Evolutionary conservation across 64 coral and sea anemone genomes (phyloP).

Genomic region (Hydrozoanthus tunicans): DNA sequence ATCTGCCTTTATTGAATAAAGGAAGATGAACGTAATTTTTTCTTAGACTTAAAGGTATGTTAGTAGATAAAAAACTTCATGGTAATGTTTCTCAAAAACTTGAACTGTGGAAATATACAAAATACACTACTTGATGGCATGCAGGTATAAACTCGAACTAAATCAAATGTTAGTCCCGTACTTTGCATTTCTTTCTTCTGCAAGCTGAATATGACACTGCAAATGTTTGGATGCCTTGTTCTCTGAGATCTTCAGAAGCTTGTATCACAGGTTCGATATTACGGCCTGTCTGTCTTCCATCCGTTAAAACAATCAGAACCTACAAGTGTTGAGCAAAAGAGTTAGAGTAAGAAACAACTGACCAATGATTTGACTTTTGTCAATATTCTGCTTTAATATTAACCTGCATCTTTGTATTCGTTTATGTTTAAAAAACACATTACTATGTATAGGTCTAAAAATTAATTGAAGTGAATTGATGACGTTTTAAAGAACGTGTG

Average conservation of each 20-base stretch:
- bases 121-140: neutral
- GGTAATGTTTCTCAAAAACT: neutral
- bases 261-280: neutral
- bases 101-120: neutral
- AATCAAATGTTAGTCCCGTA: neutral
- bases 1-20: too few species aligned
- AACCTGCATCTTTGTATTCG: too few species aligned
- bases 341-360: neutral
- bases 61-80: too few species aligned
- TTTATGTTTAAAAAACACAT: too few species aligned
- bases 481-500: too few species aligned
- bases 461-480: neutral
- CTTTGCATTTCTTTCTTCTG: conserved; percentile 17
- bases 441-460: neutral
- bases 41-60: too few species aligned
- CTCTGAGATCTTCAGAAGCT: neutral
- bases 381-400: too few species aligned
- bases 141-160: neutral
- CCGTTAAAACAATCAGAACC: conserved; percentile 29
- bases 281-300: conserved; percentile 22
- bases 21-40: too few species aligned
- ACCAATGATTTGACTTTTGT: neutral
- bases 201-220: neutral
- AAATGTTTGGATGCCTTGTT: neutral
- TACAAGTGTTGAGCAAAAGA: neutral